A percentile compares a stretch with the other conserved stretches of the same genome.
Conservation (phyloP, 2,113 vertebrate species). For the Leptodactylus fuscus region DNA sequence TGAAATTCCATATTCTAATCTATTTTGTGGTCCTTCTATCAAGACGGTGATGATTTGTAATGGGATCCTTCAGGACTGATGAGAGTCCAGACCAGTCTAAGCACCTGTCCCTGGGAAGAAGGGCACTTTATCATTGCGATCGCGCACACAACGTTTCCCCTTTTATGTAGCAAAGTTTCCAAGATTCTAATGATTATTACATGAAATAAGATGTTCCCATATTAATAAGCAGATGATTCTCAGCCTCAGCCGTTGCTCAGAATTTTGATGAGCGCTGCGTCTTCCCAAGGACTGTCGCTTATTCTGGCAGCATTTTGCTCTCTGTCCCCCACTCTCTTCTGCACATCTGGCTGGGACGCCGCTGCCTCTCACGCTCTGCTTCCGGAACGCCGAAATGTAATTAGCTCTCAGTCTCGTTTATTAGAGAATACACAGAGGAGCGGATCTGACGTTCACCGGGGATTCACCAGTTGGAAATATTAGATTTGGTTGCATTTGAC, state of each 20-base stretch:
- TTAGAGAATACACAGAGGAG: constrained; percentile 56
- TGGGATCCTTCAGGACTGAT: not conserved
- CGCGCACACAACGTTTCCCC: not conserved
- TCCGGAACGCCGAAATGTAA: constrained; percentile 53
- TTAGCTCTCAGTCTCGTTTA: constrained; percentile 59
- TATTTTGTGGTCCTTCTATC: too few species aligned
- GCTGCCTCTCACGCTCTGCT: constrained; percentile 30
- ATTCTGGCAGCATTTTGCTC: constrained; percentile 27
- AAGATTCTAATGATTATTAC: constrained; percentile 9
- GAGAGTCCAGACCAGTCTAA: not conserved
- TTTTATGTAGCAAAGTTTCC: not conserved
- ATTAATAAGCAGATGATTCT: constrained; percentile 40
- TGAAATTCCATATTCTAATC: too few species aligned
- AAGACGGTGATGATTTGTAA: too few species aligned
- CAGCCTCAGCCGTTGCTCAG: constrained; percentile 1
- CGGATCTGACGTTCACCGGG: constrained; percentile 30
- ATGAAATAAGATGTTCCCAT: constrained; percentile 29
- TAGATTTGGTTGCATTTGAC: constrained; percentile 57
- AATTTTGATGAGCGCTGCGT: constrained; percentile 33
- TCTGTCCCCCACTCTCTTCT: not conserved
- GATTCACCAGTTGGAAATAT: constrained; percentile 51
- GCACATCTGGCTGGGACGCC: constrained; percentile 57
- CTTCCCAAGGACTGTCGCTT: constrained; percentile 19
- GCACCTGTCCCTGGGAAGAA: not conserved
- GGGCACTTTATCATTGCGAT: not conserved